Evolutionary conservation across 2,888 invertebrate genomes (phyloP), one percentile per base, ranked within the genome.

Genomic region (Lasioglossum villosulum): DNA sequence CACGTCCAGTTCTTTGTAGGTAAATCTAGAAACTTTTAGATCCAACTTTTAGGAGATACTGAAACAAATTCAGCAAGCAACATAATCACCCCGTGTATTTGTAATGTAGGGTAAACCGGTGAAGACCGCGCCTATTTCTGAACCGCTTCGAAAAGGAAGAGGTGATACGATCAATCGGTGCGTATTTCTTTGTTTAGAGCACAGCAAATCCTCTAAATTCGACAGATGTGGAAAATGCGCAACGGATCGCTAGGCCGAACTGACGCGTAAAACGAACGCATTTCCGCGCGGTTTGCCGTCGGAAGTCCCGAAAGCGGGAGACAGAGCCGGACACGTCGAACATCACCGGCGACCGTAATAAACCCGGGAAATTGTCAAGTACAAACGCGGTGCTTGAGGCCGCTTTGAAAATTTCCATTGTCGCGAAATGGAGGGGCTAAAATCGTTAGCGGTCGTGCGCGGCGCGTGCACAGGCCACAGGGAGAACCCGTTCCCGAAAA

Each of bases 341-440:
- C 66, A 30, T 34, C 66, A 66, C 30, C 63, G 63, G 30, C 30
- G 63, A 63, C 63, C 63, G 66, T 34, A 66, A 66, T 66, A 66
- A 30, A 66, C 66, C 66, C 19, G 66, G 71, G n/a, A 42, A 71
- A 71, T 71, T 27, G 80, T 68, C 52, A 34, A 52, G 39, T 16
- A 39, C 27, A 45, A 72, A 27, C 48, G 45, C 72, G 71, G 48
- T 45, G 45, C 72, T 71, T 59, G 39, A 71, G 42, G 48, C 48
- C 39, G 39, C 75, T 82, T 83, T 82, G 72, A 72, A 82, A 63
- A 72, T 82, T 34, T 52, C 63, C 68, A 30, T 84, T 74, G 74
- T 73, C 68, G 74, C 56, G 19, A 48, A 82, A 78, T 59, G 77
- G 71, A 73, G 68, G 68, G 39, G 52, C 42, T 82, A 63, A 82